Base-by-base conservation (phyloP, 2,888 invertebrate genomes). In the Ormia ochracea region DNA sequence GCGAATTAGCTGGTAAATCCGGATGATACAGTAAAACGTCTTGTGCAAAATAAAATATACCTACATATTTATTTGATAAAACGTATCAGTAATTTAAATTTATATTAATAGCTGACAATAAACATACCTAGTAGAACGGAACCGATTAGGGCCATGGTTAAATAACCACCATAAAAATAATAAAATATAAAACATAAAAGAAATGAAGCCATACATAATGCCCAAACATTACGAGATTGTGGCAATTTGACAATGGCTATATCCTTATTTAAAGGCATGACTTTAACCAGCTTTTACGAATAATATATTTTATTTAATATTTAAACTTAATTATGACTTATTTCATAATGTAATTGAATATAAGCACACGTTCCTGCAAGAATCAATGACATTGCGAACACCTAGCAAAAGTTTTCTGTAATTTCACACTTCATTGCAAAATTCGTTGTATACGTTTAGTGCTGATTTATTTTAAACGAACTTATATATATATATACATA, bases 11-110 rank as follows among this genome's bases (percentile, higher is more conserved):
- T 36, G 98, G 98, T 85, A 96, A 92, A 87, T 96, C 95, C 3
- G 98, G 98, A 89, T 96, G 96, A 89, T 95, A 98, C 3, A 98
- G 90, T 52, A 98, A 91, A 85, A 93, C 91, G 89, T 96, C 98
- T 90, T 97, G 96, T 66, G 94, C 94, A 88, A 94, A 94, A 90
- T 97, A 98, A 59, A 97, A 90, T 83, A 96, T 92, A 77, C 94
- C 96, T 96, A n/a, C n/a, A n/a, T n/a, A 88, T n/a, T 19, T 28
- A 17, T 9, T 43, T 12, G 41, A 52, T 4, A 31, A 33, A 3
- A 63, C 23, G 26, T 6, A 17, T 1, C 17, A n/a, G 12, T 36
- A 31, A 23, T 23, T 19, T 52, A 4, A 14, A n/a, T n/a, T 38
- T 31, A 7, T n/a, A 14, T 38, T 23, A 33, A 1, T 2, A n/a